These are phyloP conservation scores for Leuctra nigra DNA, from an alignment of 2,888 invertebrate genomes.

Conservation along the genomic window DNA sequence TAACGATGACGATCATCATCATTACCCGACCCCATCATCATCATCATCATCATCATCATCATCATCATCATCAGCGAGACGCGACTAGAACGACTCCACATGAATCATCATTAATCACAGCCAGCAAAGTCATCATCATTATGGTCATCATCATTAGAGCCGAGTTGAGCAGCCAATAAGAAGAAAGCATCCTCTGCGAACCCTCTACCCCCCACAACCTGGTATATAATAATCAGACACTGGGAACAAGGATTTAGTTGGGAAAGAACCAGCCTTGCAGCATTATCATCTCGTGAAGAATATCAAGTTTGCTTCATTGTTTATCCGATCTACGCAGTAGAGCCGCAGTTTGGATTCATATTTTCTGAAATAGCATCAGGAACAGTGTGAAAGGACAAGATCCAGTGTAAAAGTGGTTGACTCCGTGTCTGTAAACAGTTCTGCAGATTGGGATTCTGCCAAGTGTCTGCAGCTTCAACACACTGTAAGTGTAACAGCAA, in stretches of 20 bases:
- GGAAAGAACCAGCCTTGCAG: neutral
- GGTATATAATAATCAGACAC: neutral
- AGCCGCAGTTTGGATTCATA: no score
- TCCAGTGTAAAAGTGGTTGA: no score
- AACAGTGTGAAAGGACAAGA: no score
- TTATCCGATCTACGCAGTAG: no score
- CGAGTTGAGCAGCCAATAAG: constrained; percentile 4
- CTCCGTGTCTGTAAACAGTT: no score
- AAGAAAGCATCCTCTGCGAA: neutral
- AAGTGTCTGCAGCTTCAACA: no score
- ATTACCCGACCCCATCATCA: neutral
- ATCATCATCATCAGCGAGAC: constrained; percentile 10
- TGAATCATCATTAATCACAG: constrained; percentile 15
- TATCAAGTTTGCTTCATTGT: no score
- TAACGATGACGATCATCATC: neutral
- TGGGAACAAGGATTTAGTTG: neutral
- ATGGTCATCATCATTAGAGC: constrained; percentile 22
- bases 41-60: constrained; percentile 17
- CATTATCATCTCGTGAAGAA: neutral
- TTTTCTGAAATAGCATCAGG: no score
- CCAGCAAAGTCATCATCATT: constrained; percentile 17
- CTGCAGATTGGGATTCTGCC: no score
- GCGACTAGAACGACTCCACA: neutral
- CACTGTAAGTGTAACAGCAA: no score
- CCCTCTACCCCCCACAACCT: constrained; percentile 1